Evolutionary conservation across 2,888 invertebrate genomes (phyloP).

Genomic region (Cancer borealis): DNA sequence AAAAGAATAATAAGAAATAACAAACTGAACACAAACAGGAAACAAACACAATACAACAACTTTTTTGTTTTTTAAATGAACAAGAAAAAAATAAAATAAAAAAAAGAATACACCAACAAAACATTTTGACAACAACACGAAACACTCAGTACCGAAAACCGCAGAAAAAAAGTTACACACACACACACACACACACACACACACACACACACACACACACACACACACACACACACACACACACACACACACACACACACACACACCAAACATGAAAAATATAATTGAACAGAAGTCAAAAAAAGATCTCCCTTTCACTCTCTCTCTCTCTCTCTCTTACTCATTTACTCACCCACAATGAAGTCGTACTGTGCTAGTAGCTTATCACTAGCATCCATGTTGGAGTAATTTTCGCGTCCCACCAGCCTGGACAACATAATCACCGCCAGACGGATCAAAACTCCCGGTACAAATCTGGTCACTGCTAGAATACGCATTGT

Average conservation of each 20-base stretch:
- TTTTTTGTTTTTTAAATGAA: neutral
- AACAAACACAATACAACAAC: neutral
- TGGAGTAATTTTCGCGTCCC: neutral
- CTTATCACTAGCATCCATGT: neutral
- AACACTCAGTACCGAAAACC: neutral
- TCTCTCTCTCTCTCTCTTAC: slow-evolving; percentile 1
- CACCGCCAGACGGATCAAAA: neutral
- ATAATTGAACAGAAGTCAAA: neutral
- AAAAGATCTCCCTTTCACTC: neutral
- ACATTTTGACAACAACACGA: neutral
- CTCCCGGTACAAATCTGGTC: neutral
- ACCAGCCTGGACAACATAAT: neutral
- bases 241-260: neutral
- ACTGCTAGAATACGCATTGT: neutral
- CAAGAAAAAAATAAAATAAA: too few relatives aligned
- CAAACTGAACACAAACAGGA: neutral
- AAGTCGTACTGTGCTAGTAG: neutral
- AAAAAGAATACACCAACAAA: neutral
- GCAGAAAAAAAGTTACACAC: neutral
- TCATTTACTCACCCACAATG: neutral
- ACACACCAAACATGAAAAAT: neutral
- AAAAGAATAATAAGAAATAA: neutral
- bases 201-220: neutral
- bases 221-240: neutral
- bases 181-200: neutral